Evolutionary conservation across 2,113 vertebrate genomes (phyloP).

Genomic region (Plotosus lineatus): DNA sequence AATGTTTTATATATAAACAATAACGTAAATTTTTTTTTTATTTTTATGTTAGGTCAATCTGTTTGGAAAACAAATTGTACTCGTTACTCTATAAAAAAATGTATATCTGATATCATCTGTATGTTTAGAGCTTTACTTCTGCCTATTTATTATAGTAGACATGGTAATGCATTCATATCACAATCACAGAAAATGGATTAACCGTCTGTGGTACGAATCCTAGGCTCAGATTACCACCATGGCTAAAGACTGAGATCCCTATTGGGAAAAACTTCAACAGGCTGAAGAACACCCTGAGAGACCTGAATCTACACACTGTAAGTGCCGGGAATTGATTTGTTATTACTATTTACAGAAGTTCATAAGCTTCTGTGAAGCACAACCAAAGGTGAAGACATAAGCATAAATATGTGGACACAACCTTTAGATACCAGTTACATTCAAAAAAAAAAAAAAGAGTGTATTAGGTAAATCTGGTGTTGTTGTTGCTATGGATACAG

Average conservation of each 20-base stretch:
- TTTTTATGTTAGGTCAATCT: too few relatives aligned
- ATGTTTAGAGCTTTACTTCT: too few relatives aligned
- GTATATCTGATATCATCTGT: background rate
- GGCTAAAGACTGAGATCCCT: conserved; percentile 96
- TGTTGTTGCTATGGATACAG: conserved; percentile 62
- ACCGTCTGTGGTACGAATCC: conserved; percentile 35
- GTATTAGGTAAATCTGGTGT: too few relatives aligned
- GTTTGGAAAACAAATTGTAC: background rate
- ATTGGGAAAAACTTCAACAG: conserved; percentile 94
- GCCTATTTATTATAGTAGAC: too few relatives aligned
- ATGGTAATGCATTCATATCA: background rate
- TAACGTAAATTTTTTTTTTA: too few relatives aligned
- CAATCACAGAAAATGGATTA: background rate
- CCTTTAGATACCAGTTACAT: too few relatives aligned
- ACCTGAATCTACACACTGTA: conserved; percentile 94
- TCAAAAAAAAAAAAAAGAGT: too few relatives aligned
- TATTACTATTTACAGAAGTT: background rate
- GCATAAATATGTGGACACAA: too few relatives aligned
- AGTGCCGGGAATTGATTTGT: conserved; percentile 52
- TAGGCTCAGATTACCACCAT: conserved; percentile 91
- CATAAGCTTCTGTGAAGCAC: background rate
- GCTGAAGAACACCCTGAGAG: conserved; percentile 88
- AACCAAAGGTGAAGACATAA: background rate
- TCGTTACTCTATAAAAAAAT: background rate
- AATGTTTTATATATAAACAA: too few relatives aligned